phyloP scores from a whole-genome alignment of 2,797 vertebrate species.

The Oreortyx pictus region DNA sequence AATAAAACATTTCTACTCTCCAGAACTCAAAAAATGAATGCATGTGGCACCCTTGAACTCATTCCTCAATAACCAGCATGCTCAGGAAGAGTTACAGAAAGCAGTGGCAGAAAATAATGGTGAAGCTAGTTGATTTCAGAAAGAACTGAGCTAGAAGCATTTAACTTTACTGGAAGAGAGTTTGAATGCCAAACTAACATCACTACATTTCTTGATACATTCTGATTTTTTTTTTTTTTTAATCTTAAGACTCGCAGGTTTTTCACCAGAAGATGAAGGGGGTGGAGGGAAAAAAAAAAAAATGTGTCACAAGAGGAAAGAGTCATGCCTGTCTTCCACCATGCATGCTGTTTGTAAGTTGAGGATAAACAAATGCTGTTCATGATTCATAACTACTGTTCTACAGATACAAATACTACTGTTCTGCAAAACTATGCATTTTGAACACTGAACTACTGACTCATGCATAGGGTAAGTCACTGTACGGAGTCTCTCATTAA shows the following conservation, averaged over 20 bases:
- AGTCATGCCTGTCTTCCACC: neutral
- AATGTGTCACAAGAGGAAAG: no score
- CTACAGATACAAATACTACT: neutral
- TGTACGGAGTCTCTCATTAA: neutral
- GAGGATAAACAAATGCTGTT: neutral
- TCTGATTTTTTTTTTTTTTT: neutral
- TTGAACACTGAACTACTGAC: neutral
- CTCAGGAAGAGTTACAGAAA: neutral
- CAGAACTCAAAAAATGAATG: neutral
- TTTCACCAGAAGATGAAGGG: neutral
- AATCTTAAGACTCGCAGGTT: neutral
- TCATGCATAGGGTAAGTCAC: rapidly evolving
- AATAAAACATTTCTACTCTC: neutral
- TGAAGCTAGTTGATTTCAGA: neutral
- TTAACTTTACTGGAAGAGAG: neutral
- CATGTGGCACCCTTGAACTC: neutral
- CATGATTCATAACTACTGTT: neutral
- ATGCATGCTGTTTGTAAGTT: neutral
- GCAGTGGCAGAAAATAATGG: neutral
- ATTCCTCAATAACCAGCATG: neutral
- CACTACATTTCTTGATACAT: neutral
- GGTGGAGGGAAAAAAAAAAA: neutral
- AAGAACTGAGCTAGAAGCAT: neutral
- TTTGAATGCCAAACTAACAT: neutral
- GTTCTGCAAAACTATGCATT: neutral